Conservation (phyloP, 2,113 vertebrate species). For the Pogona vitticeps region DNA sequence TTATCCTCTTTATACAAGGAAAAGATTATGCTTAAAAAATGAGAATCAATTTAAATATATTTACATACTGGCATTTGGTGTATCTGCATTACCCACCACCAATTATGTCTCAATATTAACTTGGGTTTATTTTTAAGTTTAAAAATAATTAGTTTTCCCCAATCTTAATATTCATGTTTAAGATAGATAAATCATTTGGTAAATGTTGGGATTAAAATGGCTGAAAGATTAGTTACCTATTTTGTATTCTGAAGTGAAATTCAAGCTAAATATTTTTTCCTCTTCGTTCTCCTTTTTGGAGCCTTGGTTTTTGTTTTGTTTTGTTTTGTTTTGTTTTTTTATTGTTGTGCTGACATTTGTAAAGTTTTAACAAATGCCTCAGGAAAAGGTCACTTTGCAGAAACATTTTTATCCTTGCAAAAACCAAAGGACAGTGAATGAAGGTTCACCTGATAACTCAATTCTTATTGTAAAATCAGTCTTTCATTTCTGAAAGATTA, state of each 20-base stretch:
- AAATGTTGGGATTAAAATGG: not conserved
- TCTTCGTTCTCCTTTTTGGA: constrained; percentile 54
- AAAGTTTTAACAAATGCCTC: constrained; percentile 66
- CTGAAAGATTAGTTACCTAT: not conserved
- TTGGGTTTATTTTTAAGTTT: constrained; percentile 17
- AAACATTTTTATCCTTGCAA: constrained; percentile 57
- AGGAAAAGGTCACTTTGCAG: constrained; percentile 72
- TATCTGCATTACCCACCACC: not conserved
- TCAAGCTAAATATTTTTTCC: constrained; percentile 3
- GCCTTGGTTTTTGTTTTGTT: not conserved
- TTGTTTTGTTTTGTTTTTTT: too few relatives aligned
- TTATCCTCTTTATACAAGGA: not conserved
- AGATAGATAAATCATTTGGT: not conserved
- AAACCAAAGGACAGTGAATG: constrained; percentile 57
- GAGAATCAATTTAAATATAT: constrained; percentile 16
- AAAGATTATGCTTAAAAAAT: not conserved
- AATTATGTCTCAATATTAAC: constrained; percentile 18
- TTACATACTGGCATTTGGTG: not conserved
- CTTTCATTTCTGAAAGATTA: not conserved
- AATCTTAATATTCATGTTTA: not conserved
- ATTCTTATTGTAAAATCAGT: constrained; percentile 16
- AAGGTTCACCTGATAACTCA: constrained; percentile 45
- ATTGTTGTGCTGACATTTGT: constrained; percentile 68
- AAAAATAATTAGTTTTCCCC: not conserved
- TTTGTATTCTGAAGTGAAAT: constrained; percentile 35